Evolutionary conservation across 2,113 vertebrate genomes (phyloP).

Genomic region (Geococcyx californianus): DNA sequence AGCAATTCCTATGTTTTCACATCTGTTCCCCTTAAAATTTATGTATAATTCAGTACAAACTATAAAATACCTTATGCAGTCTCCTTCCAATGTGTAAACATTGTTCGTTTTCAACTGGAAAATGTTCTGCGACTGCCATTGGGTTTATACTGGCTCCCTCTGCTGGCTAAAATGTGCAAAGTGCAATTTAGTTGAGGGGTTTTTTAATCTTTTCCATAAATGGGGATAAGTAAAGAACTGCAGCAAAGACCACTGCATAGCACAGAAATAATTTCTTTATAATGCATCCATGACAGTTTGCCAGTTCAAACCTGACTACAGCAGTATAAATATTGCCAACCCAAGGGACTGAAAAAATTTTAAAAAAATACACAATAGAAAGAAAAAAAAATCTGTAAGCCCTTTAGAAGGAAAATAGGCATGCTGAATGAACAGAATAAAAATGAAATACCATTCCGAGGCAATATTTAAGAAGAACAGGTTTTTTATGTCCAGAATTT

Average conservation of each 20-base stretch:
- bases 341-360: not conserved
- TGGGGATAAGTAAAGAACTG: not conserved
- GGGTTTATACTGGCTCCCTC: conserved; percentile 59
- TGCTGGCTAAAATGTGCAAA: not conserved
- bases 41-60: not conserved
- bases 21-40: conserved; percentile 28
- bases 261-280: not conserved
- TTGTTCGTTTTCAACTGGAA: conserved; percentile 4
- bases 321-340: not conserved
- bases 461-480: not conserved
- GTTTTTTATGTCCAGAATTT: not conserved
- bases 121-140: not conserved
- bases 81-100: not conserved
- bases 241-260: not conserved
- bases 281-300: not conserved
- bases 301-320: not conserved
- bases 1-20: not conserved
- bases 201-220: not conserved
- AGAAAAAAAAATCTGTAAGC: not conserved
- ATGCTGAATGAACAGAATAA: not conserved
- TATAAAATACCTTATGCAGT: not conserved
- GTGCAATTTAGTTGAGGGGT: not conserved
- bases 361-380: not conserved
- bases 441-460: not conserved
- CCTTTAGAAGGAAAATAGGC: not conserved